Percentiles rank a stretch among this genome's conserved stretches.
phyloP scores from a whole-genome alignment of 92 coral and sea anemone genomes.

The Phymanthus crucifer region DNA sequence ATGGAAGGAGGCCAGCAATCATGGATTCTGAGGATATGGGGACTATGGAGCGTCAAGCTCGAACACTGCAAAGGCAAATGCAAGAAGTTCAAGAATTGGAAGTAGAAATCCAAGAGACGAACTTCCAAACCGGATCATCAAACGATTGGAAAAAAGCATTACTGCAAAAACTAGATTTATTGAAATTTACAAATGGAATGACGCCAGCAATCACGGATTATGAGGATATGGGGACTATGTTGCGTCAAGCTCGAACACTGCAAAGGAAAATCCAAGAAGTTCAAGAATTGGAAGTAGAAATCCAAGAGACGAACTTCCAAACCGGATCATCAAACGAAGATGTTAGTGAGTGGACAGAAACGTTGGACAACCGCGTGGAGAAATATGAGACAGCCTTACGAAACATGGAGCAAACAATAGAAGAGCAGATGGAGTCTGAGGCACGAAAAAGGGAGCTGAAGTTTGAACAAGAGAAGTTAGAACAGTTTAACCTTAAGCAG shows the following conservation, averaged over 20 bases:
- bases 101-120: background rate
- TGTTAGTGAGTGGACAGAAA: background rate
- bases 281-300: background rate
- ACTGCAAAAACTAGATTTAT: background rate
- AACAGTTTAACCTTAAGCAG: constrained; percentile 39
- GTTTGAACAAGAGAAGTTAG: constrained; percentile 19
- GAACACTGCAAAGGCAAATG: background rate
- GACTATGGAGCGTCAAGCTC: background rate
- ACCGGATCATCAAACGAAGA: background rate
- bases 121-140: background rate
- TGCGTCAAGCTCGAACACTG: background rate
- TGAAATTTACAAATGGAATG: background rate
- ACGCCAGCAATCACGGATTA: background rate
- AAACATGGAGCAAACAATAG: background rate
- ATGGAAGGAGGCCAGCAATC: background rate
- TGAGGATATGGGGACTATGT: background rate
- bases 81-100: background rate
- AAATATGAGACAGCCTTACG: background rate
- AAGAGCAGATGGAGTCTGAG: background rate
- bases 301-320: background rate
- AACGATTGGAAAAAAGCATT: background rate
- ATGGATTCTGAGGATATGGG: background rate
- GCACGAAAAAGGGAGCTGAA: background rate
- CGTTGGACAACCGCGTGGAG: background rate
- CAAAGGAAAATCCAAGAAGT: background rate